Evolutionary conservation across 2,113 vertebrate species (phyloP).

Genomic region (Notarius lentiginosus): DNA sequence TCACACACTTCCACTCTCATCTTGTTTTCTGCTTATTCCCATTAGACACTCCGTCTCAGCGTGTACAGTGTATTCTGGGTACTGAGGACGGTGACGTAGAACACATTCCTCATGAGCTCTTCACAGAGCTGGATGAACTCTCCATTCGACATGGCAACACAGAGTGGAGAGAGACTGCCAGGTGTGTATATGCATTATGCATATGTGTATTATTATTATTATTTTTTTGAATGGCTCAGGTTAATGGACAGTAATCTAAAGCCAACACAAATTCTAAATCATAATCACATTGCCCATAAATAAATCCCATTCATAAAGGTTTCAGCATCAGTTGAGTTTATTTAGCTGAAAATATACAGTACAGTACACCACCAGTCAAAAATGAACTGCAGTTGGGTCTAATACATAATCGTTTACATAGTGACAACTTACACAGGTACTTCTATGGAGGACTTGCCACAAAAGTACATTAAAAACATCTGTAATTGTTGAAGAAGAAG

Average conservation of each 20-base stretch:
- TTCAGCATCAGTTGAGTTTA: background rate
- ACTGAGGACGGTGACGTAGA: slow-evolving; percentile 93
- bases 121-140: slow-evolving; percentile 96
- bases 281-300: background rate
- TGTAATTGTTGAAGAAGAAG: background rate
- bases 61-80: slow-evolving; percentile 94
- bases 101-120: slow-evolving; percentile 93
- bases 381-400: background rate
- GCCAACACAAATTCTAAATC: background rate
- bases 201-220: slow-evolving; percentile 48
- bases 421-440: background rate
- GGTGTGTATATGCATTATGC: slow-evolving; percentile 59
- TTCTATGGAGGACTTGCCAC: background rate
- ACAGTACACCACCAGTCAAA: too few species aligned
- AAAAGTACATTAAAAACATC: background rate
- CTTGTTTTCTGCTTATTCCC: background rate
- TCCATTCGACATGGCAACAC: slow-evolving; percentile 77
- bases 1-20: background rate
- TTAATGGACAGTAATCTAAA: background rate
- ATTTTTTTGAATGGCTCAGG: background rate
- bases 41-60: slow-evolving; percentile 92
- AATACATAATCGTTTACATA: background rate
- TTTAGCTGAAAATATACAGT: background rate
- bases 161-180: slow-evolving; percentile 95
- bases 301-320: background rate